A percentile compares a stretch with the other conserved stretches of the same genome.
Evolutionary conservation across 2,113 vertebrate species (phyloP).

Genomic region (Tetrax tetrax): DNA sequence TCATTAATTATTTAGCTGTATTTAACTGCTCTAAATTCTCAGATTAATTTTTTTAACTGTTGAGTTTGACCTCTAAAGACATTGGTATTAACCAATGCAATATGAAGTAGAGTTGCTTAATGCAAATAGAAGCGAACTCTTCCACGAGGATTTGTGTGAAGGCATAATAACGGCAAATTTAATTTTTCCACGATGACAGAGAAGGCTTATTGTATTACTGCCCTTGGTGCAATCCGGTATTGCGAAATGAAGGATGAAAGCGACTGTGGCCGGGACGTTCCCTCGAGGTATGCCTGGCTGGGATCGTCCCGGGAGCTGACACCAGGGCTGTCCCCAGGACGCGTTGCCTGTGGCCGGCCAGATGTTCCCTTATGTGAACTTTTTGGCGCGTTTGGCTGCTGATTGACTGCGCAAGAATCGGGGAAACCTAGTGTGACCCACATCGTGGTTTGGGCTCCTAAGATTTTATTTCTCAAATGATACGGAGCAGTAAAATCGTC

Average conservation of each 20-base stretch:
- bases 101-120: background rate
- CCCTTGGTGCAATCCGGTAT: background rate
- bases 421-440: fast-evolving
- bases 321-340: background rate
- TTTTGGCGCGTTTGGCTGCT: fast-evolving
- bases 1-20: slow-evolving; percentile 73
- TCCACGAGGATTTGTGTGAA: background rate
- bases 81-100: slow-evolving; percentile 1
- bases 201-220: background rate
- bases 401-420: background rate
- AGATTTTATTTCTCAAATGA: background rate
- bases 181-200: background rate
- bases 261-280: background rate
- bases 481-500: background rate
- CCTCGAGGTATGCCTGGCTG: background rate
- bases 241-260: background rate
- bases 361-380: background rate
- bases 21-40: slow-evolving; percentile 66
- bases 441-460: background rate
- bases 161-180: slow-evolving; percentile 8
- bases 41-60: slow-evolving; percentile 64
- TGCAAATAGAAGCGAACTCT: background rate
- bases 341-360: fast-evolving
- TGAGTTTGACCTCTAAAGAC: slow-evolving; percentile 58
- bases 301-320: fast-evolving